A percentile compares a stretch with the other conserved stretches of the same genome.
Conservation (phyloP, 53 echinoderm and acorn worm species). For the Echinometra lucunter region DNA sequence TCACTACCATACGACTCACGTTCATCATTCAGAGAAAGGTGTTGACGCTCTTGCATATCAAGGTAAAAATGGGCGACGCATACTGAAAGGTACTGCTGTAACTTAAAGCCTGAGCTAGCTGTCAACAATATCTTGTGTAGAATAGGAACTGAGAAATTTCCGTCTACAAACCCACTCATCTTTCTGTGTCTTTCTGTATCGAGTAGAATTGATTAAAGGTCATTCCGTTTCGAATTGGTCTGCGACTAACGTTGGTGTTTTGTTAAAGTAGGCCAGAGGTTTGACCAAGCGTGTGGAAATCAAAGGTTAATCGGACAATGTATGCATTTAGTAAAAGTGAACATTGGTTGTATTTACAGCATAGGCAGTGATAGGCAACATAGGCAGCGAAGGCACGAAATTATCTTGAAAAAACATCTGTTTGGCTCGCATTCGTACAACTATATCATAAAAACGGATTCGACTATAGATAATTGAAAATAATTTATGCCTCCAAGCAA, state of each 20-base stretch:
- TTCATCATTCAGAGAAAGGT: background rate
- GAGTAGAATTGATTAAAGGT: conserved; percentile 27
- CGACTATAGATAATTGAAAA: no score
- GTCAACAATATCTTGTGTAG: conserved; percentile 41
- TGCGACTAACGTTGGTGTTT: background rate
- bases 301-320: background rate
- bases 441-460: no score
- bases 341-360: no score
- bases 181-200: background rate
- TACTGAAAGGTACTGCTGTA: background rate
- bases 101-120: background rate
- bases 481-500: no score
- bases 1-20: background rate
- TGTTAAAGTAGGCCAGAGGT: background rate
- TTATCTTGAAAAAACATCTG: no score
- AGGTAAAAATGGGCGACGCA: background rate
- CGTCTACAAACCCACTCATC: background rate
- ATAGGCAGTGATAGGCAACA: no score
- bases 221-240: background rate
- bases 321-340: background rate
- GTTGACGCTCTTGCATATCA: background rate
- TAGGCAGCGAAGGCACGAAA: no score
- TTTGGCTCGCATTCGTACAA: no score
- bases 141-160: conserved; percentile 38
- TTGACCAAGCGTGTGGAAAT: background rate